phyloP scores from a whole-genome alignment of 2,797 vertebrate genomes.

The Vespertilio murinus region DNA sequence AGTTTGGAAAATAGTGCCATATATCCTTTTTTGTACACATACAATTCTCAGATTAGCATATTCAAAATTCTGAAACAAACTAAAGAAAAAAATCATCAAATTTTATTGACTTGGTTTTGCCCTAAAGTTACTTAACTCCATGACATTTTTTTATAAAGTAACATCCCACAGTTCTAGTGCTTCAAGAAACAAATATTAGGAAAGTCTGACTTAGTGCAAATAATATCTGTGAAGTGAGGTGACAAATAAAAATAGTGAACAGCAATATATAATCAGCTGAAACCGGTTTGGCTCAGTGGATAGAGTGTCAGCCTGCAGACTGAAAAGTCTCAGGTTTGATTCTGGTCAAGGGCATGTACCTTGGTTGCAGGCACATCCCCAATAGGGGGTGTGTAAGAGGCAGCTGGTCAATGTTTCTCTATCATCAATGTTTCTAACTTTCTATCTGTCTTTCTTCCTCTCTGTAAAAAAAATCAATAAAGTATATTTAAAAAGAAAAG shows the following conservation, averaged over 20 bases:
- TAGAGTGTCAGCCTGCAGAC: too few species aligned
- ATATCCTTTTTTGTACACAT: background rate
- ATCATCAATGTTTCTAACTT: too few species aligned
- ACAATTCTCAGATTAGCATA: background rate
- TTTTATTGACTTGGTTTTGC: background rate
- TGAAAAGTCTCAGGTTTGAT: too few species aligned
- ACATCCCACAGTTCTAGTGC: background rate
- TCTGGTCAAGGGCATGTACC: too few species aligned
- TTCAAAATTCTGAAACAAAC: background rate
- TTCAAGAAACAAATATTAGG: background rate
- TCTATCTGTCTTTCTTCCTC: too few species aligned
- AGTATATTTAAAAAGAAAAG: too few species aligned
- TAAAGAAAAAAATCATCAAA: background rate
- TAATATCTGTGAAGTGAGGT: background rate
- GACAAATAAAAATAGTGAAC: background rate
- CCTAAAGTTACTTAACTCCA: background rate
- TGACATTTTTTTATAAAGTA: background rate
- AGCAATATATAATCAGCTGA: background rate
- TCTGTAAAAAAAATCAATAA: too few species aligned
- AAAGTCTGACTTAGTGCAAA: background rate
- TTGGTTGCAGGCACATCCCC: too few species aligned
- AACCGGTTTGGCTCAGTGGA: too few species aligned
- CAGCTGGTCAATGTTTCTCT: too few species aligned
- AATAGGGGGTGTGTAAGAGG: too few species aligned
- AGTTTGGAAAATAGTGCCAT: background rate